phyloP scores from a whole-genome alignment of 1,140 invertebrate genomes.

The Lutraria rhynchaena region DNA sequence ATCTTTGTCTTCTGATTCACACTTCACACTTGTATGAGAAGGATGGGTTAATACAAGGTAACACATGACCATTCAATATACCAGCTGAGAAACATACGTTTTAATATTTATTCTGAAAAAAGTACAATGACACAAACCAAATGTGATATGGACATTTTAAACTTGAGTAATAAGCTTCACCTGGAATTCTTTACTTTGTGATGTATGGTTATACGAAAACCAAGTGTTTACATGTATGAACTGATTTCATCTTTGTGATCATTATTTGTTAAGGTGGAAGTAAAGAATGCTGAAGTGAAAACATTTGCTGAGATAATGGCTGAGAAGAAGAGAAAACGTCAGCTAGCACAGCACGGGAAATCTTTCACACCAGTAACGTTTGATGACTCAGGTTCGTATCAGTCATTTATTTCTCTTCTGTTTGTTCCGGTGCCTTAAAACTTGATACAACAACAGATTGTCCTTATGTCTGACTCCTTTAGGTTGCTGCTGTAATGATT shows the following conservation, averaged over 20 bases:
- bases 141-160: no score
- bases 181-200: no score
- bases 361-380: constrained; percentile 60
- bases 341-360: constrained; percentile 17
- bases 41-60: no score
- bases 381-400: constrained; percentile 33
- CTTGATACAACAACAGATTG: neutral
- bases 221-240: no score
- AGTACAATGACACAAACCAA: no score
- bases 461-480: neutral
- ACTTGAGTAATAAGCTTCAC: no score
- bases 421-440: neutral
- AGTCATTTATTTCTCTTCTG: neutral
- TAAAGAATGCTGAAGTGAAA: constrained; percentile 63
- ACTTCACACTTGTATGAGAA: no score
- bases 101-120: no score
- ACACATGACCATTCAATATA: no score
- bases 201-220: no score
- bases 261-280: constrained; percentile 23
- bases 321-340: constrained; percentile 64
- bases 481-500: neutral
- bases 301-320: constrained; percentile 73
- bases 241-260: neutral
- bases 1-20: no score
- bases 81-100: no score